Evolutionary conservation across 2,797 vertebrate genomes (phyloP), one percentile per base, ranked within the genome.

Genomic region (Huso huso): DNA sequence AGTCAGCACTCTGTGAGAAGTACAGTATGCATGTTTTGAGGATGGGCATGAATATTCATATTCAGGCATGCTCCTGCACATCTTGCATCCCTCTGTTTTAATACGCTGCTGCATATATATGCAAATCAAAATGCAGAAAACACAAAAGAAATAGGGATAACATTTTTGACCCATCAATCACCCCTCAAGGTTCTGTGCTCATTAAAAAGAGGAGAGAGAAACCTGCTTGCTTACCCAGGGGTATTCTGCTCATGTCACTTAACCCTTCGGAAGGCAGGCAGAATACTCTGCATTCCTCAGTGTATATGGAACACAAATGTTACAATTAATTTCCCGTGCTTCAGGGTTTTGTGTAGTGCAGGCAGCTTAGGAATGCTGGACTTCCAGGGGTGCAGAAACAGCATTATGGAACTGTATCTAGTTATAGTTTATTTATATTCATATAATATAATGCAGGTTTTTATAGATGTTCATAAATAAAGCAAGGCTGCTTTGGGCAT

Each of bases 41-140:
- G 69, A 65, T 66, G 61, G 61, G 53, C 63, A 66, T 71, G 70
- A 72, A 74, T 37, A 37, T 37, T 74, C 69, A 68, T 49, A 65
- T 64, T 69, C 48, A 63, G 60, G 37, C 37, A 37, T 48, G 68
- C 71, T 70, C 70, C 61, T 66, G 51, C 50, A 64, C 64, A 68
- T 67, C 59, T 69, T 65, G 5, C 37, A 37, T 37, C 37, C 37
- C 37, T 37, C 18, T 18, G 2, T 18, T 18, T 18, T 18, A 18
- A 18, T 18, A 18, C 18, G 18, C 18, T 18, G 18, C 18, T 18
- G 18, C 18, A 18, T 18, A 18, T 18, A 18, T 4, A 4, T 37
- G 37, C 37, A 37, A 37, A 37, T 37, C 3, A 37, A 37, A 37
- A 37, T 37, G 1, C 37, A 37, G 37, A 37, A 37, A 37, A 37